These are phyloP conservation scores for Bolborhynchus lineola DNA, from an alignment of 2,113 vertebrate species.

Conservation along the genomic window DNA sequence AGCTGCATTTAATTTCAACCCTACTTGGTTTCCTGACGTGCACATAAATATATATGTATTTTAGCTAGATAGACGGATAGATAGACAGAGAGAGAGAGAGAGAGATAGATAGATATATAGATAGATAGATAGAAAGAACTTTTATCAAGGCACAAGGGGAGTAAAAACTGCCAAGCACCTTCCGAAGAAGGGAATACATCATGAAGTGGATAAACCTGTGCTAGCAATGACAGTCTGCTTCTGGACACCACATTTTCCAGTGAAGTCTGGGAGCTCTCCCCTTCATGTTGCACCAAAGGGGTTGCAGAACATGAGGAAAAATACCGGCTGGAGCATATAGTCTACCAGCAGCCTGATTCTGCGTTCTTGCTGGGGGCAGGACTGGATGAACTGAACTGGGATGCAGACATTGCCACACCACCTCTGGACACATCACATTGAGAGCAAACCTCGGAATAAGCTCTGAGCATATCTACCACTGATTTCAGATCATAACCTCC, in stretches of 20 bases:
- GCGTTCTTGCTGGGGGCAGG: neutral
- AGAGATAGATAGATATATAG: no score
- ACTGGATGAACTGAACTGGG: neutral
- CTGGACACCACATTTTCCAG: neutral
- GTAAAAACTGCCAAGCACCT: neutral
- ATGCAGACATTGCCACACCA: neutral
- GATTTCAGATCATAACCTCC: neutral
- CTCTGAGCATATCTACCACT: neutral
- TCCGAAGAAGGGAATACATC: neutral
- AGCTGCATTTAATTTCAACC: neutral
- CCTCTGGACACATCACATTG: rapidly evolving
- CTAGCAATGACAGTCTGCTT: neutral
- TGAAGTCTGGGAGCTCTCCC: neutral
- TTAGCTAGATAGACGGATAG: no score
- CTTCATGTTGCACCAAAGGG: neutral
- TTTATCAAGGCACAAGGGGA: neutral
- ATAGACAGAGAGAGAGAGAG: no score
- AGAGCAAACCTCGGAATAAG: neutral
- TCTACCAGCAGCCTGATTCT: neutral
- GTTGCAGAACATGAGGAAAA: neutral
- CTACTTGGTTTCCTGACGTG: neutral
- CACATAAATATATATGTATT: no score
- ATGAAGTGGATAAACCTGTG: neutral
- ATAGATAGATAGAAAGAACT: neutral
- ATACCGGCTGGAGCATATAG: neutral